Conservation (phyloP, 2,888 invertebrate species). For the Chirona hameri region DNA sequence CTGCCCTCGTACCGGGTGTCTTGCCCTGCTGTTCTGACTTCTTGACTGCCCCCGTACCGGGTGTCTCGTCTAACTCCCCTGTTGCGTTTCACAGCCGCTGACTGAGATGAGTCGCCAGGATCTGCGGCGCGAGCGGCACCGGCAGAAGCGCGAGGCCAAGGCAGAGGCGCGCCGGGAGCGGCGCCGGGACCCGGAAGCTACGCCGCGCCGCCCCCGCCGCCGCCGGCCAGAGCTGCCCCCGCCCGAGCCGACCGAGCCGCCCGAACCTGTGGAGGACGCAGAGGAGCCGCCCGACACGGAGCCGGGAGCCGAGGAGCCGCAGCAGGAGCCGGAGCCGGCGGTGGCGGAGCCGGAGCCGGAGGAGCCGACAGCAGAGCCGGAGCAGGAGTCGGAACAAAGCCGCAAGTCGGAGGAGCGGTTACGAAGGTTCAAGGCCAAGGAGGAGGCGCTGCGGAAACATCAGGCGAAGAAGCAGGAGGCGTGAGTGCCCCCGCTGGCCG, state of each 20-base stretch:
- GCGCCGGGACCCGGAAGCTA: conserved; percentile 12
- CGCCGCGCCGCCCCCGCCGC: not conserved
- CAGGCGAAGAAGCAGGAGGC: not conserved
- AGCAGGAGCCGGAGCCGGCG: not conserved
- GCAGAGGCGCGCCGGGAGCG: conserved; percentile 12
- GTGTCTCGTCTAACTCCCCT: not conserved
- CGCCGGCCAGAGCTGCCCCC: not conserved
- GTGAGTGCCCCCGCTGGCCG: not conserved
- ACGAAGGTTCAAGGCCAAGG: not conserved
- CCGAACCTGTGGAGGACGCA: too few species aligned
- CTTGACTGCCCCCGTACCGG: too few species aligned
- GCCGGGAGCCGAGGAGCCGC: not conserved
- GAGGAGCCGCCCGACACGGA: not conserved
- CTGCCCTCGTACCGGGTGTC: not conserved
- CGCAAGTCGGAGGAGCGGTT: not conserved
- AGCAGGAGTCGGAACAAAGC: not conserved
- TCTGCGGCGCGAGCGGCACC: conserved; percentile 32
- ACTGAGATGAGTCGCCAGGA: conserved; percentile 31
- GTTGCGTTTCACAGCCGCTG: not conserved
- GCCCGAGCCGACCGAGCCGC: not conserved
- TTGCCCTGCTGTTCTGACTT: too few species aligned
- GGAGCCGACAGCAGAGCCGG: not conserved
- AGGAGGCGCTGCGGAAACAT: conserved; percentile 10
- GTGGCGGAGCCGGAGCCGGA: not conserved
- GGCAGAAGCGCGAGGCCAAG: conserved; percentile 34